Evolutionary conservation across 2,113 vertebrate genomes (phyloP), one percentile per base, ranked within the genome.

Genomic region (Ranitomeya variabilis): DNA sequence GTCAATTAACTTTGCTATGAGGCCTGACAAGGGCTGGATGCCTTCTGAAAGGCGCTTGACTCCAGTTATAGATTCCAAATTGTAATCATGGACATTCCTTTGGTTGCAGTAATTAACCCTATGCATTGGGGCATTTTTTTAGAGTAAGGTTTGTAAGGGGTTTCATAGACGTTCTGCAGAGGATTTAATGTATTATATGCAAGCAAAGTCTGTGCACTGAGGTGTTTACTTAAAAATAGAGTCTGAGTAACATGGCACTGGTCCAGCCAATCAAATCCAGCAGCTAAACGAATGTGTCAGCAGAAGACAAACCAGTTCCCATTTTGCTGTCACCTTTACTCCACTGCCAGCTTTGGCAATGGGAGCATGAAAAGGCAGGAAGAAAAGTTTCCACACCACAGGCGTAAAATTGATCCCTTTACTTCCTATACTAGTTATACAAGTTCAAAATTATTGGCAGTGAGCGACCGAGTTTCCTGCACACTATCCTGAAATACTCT

Each of bases 171-270:
- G 66, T 26, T 66, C 21, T 23, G n/a, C 26, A 59, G 45, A 54
- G n/a, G 31, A 77, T 74, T 12, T 6, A 45, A 7, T 7, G 26
- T 18, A 26, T 26, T 81, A 7, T 18, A 21, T 82, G 54, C 76
- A 37, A 62, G 57, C 4, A 15, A 67, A 73, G n/a, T 12, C 54
- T 16, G 31, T 37, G 66, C 67, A 16, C 71, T 37, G 18, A 73
- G 64, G 79, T 18, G 54, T 59, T 19, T 52, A 37, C 16, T 15
- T 87, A 82, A n/a, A 82, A 87, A 74, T 82, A 87, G 79, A 82
- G 78, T 52, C 11, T 18, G 78, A 82, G 79, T 87, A 79, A 82
- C 6, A 12, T 73, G 86, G 86, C 52, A 8, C 10, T 12, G n/a
- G 9, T 15, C 78, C 86, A 87, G 66, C 86, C 64, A 87, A 87